phyloP scores from a whole-genome alignment of 2,797 vertebrate species.

The Acanthurus lineatus region DNA sequence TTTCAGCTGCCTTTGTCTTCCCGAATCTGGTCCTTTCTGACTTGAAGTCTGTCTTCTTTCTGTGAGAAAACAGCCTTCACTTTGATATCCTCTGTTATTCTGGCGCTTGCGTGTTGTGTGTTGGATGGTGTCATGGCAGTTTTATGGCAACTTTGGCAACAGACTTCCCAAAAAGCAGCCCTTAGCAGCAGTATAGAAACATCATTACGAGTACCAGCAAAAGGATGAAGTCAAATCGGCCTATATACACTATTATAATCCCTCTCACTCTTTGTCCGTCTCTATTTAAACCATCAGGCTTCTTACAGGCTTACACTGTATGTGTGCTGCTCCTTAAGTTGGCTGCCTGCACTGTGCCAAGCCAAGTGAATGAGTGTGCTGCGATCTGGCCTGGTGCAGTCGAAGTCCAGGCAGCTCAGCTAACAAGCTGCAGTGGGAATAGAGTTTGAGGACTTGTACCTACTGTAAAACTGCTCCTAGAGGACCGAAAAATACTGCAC shows the following conservation, averaged over 20 bases:
- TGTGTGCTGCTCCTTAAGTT: conserved; percentile 60
- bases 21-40: no score
- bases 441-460: conserved; percentile 56
- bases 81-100: no score
- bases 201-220: conserved; percentile 53
- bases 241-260: conserved; percentile 54
- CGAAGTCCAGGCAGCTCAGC: conserved; percentile 53
- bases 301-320: conserved; percentile 56
- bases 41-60: no score
- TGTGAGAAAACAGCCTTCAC: no score
- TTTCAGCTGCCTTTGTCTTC: no score
- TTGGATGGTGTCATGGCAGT: no score
- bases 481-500: conserved; percentile 52
- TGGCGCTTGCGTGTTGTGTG: no score
- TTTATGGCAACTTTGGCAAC: conserved; percentile 12
- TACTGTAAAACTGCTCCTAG: conserved; percentile 60
- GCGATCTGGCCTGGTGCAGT: conserved; percentile 26
- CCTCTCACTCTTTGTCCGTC: conserved; percentile 49
- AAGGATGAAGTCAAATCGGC: conserved; percentile 58
- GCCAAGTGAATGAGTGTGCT: conserved; percentile 40
- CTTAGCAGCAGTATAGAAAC: conserved; percentile 42
- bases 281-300: conserved; percentile 66
- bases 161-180: conserved; percentile 38
- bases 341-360: conserved; percentile 50
- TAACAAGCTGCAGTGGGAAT: conserved; percentile 79